Evolutionary conservation across 2,797 vertebrate species (phyloP), one percentile per base, ranked within the genome.

Genomic region (Strix occidentalis): DNA sequence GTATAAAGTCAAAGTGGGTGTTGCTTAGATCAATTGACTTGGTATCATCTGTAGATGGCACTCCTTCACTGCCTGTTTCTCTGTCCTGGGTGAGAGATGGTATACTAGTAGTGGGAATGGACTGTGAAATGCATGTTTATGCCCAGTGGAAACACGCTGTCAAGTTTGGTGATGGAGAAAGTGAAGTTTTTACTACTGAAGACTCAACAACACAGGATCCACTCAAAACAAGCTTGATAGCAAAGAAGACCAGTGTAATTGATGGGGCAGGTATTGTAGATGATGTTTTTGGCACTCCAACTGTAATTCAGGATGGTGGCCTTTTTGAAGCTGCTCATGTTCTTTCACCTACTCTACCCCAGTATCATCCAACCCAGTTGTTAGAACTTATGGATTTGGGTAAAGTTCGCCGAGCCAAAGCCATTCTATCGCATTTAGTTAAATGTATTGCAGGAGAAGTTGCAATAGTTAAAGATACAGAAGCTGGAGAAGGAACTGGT

Each of bases 71-170:
- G 84, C 99, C 99, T 1, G 99, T 99, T 56, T 99, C 99, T 66
- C 98, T 99, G 33, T 99, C 99, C 77, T 99, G 99, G 99, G 99
- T 99, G 76, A 98, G 99, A 95, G 99, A 99, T 64, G 99, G 99
- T 61, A 99, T 99, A 79, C 97, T 99, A 94, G 99, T 99, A 68
- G 99, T 99, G 89, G 99, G 99, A 60, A 99, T 99, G 99, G 99
- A 99, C 94, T 99, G 99, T 95, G 99, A 99, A 97, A 99, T 99
- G 99, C 99, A 99, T 0, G 99, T 99, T 39, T 99, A 99, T 50
- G 99, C 99, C 33, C 99, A 99, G 70, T 99, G 99, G 99, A 99
- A 99, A 88, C 99, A 99, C 17, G 98, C 98, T 28, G 97, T 98
- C 90, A 99, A 98, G 96, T 98, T 98, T 14, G 98, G 98, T 19